These are phyloP conservation scores for Achroia grisella DNA, from an alignment of 1,140 invertebrate genomes.

Conservation along the genomic window DNA sequence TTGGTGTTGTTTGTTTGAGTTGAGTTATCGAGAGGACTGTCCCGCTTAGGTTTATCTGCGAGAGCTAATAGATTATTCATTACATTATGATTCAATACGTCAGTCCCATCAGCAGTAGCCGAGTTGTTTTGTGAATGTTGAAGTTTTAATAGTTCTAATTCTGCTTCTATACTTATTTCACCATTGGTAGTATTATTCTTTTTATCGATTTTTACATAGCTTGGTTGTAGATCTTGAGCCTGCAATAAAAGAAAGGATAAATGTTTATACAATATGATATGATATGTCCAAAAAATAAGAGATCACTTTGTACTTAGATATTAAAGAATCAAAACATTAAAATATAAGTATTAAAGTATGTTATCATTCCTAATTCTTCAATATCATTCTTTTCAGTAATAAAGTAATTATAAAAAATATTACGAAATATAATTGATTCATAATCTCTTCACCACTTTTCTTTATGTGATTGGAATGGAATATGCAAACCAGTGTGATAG, in stretches of 20 bases:
- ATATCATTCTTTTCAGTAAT: too few species aligned
- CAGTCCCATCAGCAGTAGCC: conserved; percentile 13
- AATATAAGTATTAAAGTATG: too few species aligned
- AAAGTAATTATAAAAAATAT: too few species aligned
- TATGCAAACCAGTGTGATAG: too few species aligned
- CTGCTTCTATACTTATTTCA: conserved; percentile 53
- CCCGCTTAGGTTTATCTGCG: conserved; percentile 61
- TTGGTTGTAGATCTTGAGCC: conserved; percentile 41
- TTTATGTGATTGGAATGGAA: too few species aligned
- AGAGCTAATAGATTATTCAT: conserved; percentile 40
- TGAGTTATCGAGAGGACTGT: conserved; percentile 42
- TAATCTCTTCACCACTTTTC: too few species aligned
- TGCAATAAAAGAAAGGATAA: conserved; percentile 23
- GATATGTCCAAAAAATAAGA: too few species aligned
- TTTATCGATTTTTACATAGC: conserved; percentile 43
- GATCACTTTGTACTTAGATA: too few species aligned
- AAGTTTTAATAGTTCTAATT: conserved; percentile 59
- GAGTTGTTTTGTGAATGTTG: conserved; percentile 40
- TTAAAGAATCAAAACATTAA: too few species aligned
- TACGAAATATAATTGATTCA: too few species aligned
- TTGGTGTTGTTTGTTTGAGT: conserved; percentile 24
- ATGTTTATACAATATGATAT: too few species aligned
- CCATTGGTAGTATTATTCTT: conserved; percentile 36
- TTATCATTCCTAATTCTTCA: too few species aligned
- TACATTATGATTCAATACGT: conserved; percentile 43